Percentiles rank a stretch among this genome's conserved stretches.
These are phyloP conservation scores for Upupa epops DNA, from an alignment of 2,113 vertebrate genomes.

Conservation along the genomic window DNA sequence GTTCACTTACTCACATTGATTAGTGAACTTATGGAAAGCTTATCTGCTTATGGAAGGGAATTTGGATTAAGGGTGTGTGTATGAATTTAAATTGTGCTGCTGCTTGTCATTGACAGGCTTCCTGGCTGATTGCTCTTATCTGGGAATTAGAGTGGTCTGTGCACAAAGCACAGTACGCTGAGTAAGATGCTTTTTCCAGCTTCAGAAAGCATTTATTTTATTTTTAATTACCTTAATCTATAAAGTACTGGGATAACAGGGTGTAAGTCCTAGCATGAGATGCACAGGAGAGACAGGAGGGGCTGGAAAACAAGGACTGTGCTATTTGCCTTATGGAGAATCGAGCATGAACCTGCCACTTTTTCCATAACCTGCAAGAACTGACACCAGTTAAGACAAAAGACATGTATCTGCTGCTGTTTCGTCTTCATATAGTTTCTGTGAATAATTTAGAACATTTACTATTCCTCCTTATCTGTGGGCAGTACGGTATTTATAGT, in stretches of 20 bases:
- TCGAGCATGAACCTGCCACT: neutral
- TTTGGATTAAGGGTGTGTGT: conserved; percentile 40
- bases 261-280: neutral
- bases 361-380: neutral
- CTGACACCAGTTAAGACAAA: neutral
- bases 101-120: neutral
- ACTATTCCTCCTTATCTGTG: neutral
- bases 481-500: neutral
- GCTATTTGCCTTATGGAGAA: neutral
- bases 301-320: neutral
- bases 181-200: neutral
- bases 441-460: neutral
- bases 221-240: neutral
- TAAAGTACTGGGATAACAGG: neutral
- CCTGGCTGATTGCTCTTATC: neutral
- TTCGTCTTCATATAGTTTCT: neutral
- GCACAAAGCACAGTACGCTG: neutral
- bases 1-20: neutral
- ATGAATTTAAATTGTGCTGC: neutral
- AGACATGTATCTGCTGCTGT: neutral
- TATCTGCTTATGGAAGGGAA: conserved; percentile 33
- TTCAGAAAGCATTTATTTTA: neutral
- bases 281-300: neutral
- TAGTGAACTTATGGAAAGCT: conserved; percentile 4
- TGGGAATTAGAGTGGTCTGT: neutral